phyloP scores from a whole-genome alignment of 2,797 vertebrate species.

The Potorous gilbertii region DNA sequence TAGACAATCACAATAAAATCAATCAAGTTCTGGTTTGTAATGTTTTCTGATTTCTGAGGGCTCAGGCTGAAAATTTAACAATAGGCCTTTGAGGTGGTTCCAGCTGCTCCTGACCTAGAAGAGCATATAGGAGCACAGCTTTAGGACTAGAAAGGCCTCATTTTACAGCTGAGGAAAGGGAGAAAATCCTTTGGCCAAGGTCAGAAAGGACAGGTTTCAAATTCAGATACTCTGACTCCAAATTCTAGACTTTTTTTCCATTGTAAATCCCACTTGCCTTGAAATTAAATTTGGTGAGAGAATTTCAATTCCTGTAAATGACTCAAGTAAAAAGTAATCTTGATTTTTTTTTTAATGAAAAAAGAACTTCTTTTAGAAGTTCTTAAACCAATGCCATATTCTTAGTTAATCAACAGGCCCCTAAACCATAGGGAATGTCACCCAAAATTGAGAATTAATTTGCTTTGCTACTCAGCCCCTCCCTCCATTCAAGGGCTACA shows the following conservation, averaged over 20 bases:
- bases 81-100: neutral
- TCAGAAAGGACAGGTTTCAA: neutral
- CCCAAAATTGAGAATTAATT: slow-evolving; percentile 76
- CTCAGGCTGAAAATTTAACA: neutral
- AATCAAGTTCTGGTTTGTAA: neutral
- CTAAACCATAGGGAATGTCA: slow-evolving; percentile 48
- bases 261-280: neutral
- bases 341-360: slow-evolving; percentile 17
- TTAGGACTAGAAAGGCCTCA: neutral
- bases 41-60: neutral
- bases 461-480: slow-evolving; percentile 53
- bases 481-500: slow-evolving; percentile 53
- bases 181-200: neutral
- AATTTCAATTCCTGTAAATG: slow-evolving; percentile 58
- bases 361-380: slow-evolving; percentile 63
- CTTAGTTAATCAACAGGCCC: slow-evolving; percentile 68
- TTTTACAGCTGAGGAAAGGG: neutral
- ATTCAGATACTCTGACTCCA: neutral
- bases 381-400: slow-evolving; percentile 56
- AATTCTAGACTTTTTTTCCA: neutral
- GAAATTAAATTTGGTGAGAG: slow-evolving; percentile 28
- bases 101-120: neutral
- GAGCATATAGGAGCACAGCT: neutral
- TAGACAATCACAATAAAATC: neutral
- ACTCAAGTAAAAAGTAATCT: slow-evolving; percentile 60